Base-by-base conservation (phyloP, 2,797 vertebrate species). In the Acanthopagrus latus region DNA sequence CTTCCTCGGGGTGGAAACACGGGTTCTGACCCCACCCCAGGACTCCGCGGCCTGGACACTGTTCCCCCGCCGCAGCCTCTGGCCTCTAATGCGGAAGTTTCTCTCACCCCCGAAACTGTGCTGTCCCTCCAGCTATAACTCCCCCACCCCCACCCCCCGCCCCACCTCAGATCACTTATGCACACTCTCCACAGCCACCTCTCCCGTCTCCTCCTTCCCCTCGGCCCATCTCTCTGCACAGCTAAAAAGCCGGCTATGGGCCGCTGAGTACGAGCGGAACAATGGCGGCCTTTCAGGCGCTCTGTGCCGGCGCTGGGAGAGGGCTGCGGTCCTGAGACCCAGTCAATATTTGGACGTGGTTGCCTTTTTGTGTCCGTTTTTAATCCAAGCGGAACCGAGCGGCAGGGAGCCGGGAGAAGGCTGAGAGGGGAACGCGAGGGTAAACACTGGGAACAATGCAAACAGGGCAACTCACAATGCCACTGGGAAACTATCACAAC, bases 321-420 rank as follows among this genome's bases (percentile, higher is more conserved):
- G 87, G 86, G 84, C 93, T 88, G 89, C 70, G 79, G 89, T 93
- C 88, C 92, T 85, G 84, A 90, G 91, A 91, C 88, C 91, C 89
- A 88, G 95, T 96, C 96, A 97, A 96, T 97, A 97, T 97, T 96
- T 97, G 93, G 91, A 94, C 93, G 90, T 77, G 89, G 92, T 88
- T 79, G 83, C 86, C 80, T 89, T 91, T 91, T 93, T 92, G 93
- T 86, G 82, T 92, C 86, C 85, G 74, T 94, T 91, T 90, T 90
- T 78, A 88, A 92, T 95, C 94, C 91, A 91, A 93, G 93, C 87
- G 80, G 92, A 94, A 93, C 84, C 80, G 38, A 93, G 84, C 91
- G 68, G 89, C 86, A n/a, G 70, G 92, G 92, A 94, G 91, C 70
- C 85, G 84, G 51, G 81, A 12, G 91, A 81, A 91, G 88, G 76